A percentile compares a stretch with the other conserved stretches of the same genome.
These are phyloP conservation scores for Liodrosophila aerea DNA, from an alignment of 2,888 invertebrate species.

Conservation along the genomic window DNA sequence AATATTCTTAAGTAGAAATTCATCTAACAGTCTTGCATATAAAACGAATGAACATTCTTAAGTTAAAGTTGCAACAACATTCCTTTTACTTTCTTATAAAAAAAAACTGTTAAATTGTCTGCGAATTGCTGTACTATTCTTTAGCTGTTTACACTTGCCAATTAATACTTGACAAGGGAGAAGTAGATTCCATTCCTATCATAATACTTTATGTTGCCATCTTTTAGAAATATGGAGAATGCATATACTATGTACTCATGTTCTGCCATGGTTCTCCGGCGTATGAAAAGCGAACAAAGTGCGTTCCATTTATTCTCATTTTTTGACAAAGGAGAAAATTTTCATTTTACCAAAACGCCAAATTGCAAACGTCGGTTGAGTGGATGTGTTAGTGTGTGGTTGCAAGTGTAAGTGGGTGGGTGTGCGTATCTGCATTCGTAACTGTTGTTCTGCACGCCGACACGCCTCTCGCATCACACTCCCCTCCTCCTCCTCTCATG, in stretches of 20 bases:
- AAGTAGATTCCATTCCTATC: too few relatives aligned
- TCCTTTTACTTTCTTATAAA: too few relatives aligned
- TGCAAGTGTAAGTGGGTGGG: conserved; percentile 14
- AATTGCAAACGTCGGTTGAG: conserved; percentile 50
- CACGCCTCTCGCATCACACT: neutral
- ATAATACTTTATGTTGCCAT: too few relatives aligned
- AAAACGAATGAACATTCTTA: too few relatives aligned
- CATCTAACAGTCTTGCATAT: too few relatives aligned
- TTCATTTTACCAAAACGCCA: conserved; percentile 41
- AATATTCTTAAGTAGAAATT: too few relatives aligned
- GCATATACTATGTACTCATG: neutral
- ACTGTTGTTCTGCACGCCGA: too few relatives aligned
- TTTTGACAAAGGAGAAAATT: conserved; percentile 47
- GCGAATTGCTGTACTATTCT: too few relatives aligned
- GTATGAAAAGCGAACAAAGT: conserved; percentile 30
- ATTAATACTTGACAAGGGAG: too few relatives aligned
- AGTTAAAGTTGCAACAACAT: conserved; percentile 1
- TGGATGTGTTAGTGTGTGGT: conserved; percentile 9
- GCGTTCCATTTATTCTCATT: conserved; percentile 64
- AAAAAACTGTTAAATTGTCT: neutral
- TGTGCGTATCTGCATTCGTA: neutral
- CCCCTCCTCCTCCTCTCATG: conserved; percentile 6
- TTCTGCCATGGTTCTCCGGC: neutral
- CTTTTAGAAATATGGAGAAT: too few relatives aligned
- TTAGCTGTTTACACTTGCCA: too few relatives aligned